Evolutionary conservation across 2,797 vertebrate genomes (phyloP).

Genomic region (Malacoraja senta): DNA sequence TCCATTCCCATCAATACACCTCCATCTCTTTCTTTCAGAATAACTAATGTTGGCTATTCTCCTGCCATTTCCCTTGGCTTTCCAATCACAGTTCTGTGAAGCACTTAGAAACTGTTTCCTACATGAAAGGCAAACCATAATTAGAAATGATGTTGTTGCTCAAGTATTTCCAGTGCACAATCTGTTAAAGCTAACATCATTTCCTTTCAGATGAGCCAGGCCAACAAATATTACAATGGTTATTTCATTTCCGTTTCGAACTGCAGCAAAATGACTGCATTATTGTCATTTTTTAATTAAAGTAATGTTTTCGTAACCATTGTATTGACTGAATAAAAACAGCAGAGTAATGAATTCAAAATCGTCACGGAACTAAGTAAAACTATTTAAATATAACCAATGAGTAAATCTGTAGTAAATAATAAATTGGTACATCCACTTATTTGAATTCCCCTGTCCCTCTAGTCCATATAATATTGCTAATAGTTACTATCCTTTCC

Average conservation of each 20-base stretch:
- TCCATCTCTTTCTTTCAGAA: background rate
- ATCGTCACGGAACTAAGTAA: too few species aligned
- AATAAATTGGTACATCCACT: background rate
- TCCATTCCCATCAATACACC: background rate
- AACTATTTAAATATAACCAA: too few species aligned
- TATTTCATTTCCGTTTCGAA: background rate
- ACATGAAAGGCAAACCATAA: background rate
- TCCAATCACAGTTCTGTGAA: background rate
- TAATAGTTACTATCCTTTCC: background rate
- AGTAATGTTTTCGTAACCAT: background rate
- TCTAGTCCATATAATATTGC: background rate
- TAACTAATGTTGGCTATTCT: background rate
- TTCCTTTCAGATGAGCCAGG: background rate
- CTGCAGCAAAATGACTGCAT: background rate
- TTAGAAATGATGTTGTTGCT: background rate
- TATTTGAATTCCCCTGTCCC: background rate
- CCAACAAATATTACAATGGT: background rate
- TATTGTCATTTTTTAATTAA: background rate
- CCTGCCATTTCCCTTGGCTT: background rate
- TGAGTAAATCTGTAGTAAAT: background rate
- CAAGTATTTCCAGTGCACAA: background rate
- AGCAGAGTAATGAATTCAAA: too few species aligned
- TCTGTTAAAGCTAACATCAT: background rate
- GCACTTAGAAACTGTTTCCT: background rate
- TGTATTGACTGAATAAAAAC: background rate